Evolutionary conservation across 2,888 invertebrate species (phyloP).

Genomic region (Synanthedon myopaeformis): DNA sequence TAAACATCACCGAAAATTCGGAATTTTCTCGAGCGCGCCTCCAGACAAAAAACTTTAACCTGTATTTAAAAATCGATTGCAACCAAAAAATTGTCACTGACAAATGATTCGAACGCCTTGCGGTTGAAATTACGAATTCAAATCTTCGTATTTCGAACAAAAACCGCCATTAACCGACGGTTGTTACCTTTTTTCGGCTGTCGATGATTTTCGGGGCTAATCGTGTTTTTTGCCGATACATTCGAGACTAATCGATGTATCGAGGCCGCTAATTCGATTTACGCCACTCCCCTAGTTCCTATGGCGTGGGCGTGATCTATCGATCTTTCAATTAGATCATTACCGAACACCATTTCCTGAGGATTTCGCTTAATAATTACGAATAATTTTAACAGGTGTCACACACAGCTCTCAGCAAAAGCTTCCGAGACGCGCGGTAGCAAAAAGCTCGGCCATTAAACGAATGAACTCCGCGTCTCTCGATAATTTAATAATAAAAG

Average conservation of each 20-base stretch:
- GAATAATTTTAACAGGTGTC: background rate
- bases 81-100: constrained; percentile 70
- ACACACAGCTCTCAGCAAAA: constrained; percentile 1
- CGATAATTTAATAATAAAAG: constrained; percentile 60
- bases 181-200: constrained; percentile 61
- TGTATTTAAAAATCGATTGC: constrained; percentile 71
- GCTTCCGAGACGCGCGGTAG: constrained; percentile 17
- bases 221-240: constrained; percentile 64
- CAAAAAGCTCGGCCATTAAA: constrained; percentile 3
- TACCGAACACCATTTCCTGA: constrained; percentile 12
- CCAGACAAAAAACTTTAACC: constrained; percentile 43
- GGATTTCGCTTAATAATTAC: background rate
- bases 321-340: constrained; percentile 49
- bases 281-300: constrained; percentile 54
- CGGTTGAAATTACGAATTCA: constrained; percentile 69
- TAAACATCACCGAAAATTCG: constrained; percentile 19
- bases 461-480: constrained; percentile 13
- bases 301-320: constrained; percentile 58
- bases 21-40: constrained; percentile 19
- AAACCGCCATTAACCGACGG: constrained; percentile 64
- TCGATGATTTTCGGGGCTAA: constrained; percentile 66
- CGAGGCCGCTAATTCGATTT: constrained; percentile 63
- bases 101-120: constrained; percentile 70
- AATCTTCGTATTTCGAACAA: constrained; percentile 67
- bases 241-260: constrained; percentile 63